A percentile compares a stretch with the other conserved stretches of the same genome.
Evolutionary conservation across 2,113 vertebrate species (phyloP).

Genomic region (Caretta caretta): DNA sequence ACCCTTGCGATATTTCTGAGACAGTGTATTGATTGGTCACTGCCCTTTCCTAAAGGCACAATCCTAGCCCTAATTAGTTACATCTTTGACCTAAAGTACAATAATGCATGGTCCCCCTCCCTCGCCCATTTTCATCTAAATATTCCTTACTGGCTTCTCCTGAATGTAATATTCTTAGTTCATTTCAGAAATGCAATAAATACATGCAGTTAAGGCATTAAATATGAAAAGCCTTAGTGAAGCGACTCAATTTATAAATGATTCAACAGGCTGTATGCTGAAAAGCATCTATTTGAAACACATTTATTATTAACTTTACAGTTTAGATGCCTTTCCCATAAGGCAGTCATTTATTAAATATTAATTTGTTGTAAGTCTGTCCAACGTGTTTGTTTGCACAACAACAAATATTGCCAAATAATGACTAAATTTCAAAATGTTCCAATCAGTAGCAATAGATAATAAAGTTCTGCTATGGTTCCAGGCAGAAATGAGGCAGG

Average conservation of each 20-base stretch:
- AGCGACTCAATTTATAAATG: slow-evolving; percentile 68
- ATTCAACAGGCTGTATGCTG: slow-evolving; percentile 71
- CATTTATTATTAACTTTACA: slow-evolving; percentile 78
- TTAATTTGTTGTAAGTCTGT: slow-evolving; percentile 50
- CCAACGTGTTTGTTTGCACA: slow-evolving; percentile 31
- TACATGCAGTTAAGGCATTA: slow-evolving; percentile 74
- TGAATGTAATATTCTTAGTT: slow-evolving; percentile 43
- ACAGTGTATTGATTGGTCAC: background rate
- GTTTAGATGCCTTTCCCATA: slow-evolving; percentile 67
- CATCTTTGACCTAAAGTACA: slow-evolving; percentile 30
- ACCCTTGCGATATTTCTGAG: background rate
- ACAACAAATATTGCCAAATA: background rate
- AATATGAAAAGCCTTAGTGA: slow-evolving; percentile 76
- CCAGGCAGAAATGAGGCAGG: slow-evolving; percentile 35
- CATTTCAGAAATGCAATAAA: slow-evolving; percentile 69
- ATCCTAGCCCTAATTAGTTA: background rate
- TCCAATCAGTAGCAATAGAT: slow-evolving; percentile 5
- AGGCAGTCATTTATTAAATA: slow-evolving; percentile 74
- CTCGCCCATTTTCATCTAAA: background rate
- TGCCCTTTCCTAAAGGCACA: background rate
- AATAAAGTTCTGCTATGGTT: slow-evolving; percentile 26
- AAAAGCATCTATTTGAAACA: slow-evolving; percentile 73
- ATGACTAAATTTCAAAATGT: slow-evolving; percentile 23
- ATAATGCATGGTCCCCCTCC: background rate
- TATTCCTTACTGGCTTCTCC: slow-evolving; percentile 12